Evolutionary conservation across 2,113 vertebrate genomes (phyloP).

Genomic region (Ovis aries): ARS-UI_Ramb_v3.0 NC_056054.1:120091001-120091500

Average conservation of each 20-base stretch:
- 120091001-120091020: not conserved
- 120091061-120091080: not conserved
- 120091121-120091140: not conserved
- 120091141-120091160: not conserved
- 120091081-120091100: not conserved
- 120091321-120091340: not conserved
- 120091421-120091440: not conserved
- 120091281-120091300: not conserved
- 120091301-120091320: not conserved
- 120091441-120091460: not conserved
- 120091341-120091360: not conserved
- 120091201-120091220: not conserved
- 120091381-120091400: not conserved
- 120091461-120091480: fast-evolving
- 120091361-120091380: not conserved
- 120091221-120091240: not conserved
- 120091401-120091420: not conserved
- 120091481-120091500: not conserved
- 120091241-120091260: not conserved
- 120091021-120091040: not conserved
- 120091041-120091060: not conserved
- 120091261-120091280: not conserved
- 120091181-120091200: not conserved
- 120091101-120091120: not conserved
- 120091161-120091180: not conserved